A percentile compares a stretch with the other conserved stretches of the same genome.
Evolutionary conservation across 2,797 vertebrate species (phyloP).

Genomic region (Coranthus polyacanthus): DNA sequence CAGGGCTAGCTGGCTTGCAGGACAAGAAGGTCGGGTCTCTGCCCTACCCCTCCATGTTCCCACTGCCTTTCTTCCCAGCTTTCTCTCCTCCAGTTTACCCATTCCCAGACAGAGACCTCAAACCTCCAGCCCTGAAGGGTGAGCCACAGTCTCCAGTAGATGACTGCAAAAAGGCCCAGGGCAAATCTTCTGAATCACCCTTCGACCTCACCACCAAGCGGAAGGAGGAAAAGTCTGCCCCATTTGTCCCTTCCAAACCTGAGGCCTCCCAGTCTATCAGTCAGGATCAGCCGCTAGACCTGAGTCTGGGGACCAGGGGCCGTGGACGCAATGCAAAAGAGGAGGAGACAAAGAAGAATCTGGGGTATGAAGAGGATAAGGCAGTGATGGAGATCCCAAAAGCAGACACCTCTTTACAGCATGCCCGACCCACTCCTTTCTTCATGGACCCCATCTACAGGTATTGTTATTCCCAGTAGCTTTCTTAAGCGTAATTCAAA

Average conservation of each 20-base stretch:
- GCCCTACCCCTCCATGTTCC: constrained; percentile 99
- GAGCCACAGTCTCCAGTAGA: constrained; percentile 90
- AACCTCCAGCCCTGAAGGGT: constrained; percentile 90
- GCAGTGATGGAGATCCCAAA: constrained; percentile 87
- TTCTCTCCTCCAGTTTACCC: constrained; percentile 98
- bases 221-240: constrained; percentile 91
- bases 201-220: constrained; percentile 98
- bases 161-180: constrained; percentile 91
- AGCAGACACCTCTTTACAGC: constrained; percentile 92
- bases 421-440: constrained; percentile 96
- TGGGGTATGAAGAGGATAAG: constrained; percentile 91
- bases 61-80: constrained; percentile 97
- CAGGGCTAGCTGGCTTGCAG: constrained; percentile 96
- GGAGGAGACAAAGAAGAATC: constrained; percentile 88
- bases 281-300: constrained; percentile 96
- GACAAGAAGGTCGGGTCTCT: constrained; percentile 96
- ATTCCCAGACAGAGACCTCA: constrained; percentile 95
- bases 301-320: constrained; percentile 93
- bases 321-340: constrained; percentile 86
- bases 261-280: constrained; percentile 81
- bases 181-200: constrained; percentile 91
- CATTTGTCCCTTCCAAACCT: constrained; percentile 86
- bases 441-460: constrained; percentile 99
- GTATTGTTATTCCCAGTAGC: constrained; percentile 88
- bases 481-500: not conserved